Evolutionary conservation across 2,113 vertebrate genomes (phyloP).

Genomic region (Athene cunicularia): DNA sequence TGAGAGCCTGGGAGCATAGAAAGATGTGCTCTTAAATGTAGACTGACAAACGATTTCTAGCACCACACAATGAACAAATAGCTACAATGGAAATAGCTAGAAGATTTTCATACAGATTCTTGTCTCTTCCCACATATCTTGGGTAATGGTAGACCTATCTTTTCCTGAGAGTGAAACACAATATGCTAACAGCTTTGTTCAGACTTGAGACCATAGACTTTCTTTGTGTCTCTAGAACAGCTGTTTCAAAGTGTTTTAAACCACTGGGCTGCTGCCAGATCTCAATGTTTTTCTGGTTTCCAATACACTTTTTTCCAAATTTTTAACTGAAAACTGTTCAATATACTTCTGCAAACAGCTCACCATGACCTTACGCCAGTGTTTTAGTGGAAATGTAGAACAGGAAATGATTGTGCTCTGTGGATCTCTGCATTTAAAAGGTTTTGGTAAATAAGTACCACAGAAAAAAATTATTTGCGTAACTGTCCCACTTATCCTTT

Average conservation of each 20-base stretch:
- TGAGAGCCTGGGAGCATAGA: neutral
- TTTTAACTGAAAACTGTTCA: neutral
- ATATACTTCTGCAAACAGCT: neutral
- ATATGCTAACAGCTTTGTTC: neutral
- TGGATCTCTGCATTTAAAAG: neutral
- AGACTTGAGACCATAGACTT: neutral
- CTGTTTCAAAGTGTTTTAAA: conserved; percentile 24
- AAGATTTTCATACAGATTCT: neutral
- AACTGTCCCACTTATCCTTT: neutral
- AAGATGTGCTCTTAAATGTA: neutral
- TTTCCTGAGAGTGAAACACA: neutral
- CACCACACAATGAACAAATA: neutral
- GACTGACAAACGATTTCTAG: neutral
- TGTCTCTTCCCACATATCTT: neutral
- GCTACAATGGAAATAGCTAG: neutral
- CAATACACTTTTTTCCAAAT: neutral
- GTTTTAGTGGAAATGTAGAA: neutral
- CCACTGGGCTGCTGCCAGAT: neutral
- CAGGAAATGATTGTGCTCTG: neutral
- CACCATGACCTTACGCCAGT: neutral
- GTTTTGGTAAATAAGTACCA: neutral
- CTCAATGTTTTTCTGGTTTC: neutral
- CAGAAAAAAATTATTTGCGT: neutral
- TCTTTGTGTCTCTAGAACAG: neutral
- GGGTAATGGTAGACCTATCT: neutral